phyloP scores from a whole-genome alignment of 2,888 invertebrate genomes.

The Apomyelois bistriatella region DNA sequence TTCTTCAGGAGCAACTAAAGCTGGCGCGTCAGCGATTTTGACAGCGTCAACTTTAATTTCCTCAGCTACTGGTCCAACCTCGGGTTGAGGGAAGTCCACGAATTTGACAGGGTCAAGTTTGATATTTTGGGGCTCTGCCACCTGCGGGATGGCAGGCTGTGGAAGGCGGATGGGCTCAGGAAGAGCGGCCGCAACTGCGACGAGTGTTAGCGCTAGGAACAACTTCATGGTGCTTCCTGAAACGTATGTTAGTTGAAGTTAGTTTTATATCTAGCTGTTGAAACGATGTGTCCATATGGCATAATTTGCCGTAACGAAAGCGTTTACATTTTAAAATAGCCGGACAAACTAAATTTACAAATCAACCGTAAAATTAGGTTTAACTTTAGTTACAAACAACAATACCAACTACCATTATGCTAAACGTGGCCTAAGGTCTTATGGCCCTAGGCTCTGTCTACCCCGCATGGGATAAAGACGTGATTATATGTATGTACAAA shows the following conservation, averaged over 20 bases:
- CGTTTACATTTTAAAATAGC: too few species aligned
- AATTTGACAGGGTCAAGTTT: constrained; percentile 13
- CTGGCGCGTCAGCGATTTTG: neutral
- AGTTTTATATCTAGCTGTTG: too few species aligned
- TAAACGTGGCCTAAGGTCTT: too few species aligned
- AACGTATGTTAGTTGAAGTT: constrained; percentile 19
- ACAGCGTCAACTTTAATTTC: neutral
- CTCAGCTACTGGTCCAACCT: neutral
- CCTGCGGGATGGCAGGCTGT: neutral
- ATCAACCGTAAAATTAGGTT: too few species aligned
- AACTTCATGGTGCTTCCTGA: constrained; percentile 52
- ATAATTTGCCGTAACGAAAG: too few species aligned
- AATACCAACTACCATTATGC: too few species aligned
- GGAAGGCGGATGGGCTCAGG: constrained; percentile 21
- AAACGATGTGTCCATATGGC: too few species aligned
- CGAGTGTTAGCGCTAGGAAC: constrained; percentile 45
- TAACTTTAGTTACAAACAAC: too few species aligned
- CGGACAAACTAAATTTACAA: too few species aligned
- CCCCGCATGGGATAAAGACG: too few species aligned
- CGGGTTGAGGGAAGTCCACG: constrained; percentile 19
- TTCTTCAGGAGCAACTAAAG: neutral
- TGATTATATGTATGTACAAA: too few species aligned
- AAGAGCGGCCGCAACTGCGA: constrained; percentile 44
- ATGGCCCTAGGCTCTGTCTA: too few species aligned
- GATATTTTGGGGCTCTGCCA: neutral